Conservation (phyloP, 2,797 vertebrate genomes). For the Rhabdomys pumilio region DNA sequence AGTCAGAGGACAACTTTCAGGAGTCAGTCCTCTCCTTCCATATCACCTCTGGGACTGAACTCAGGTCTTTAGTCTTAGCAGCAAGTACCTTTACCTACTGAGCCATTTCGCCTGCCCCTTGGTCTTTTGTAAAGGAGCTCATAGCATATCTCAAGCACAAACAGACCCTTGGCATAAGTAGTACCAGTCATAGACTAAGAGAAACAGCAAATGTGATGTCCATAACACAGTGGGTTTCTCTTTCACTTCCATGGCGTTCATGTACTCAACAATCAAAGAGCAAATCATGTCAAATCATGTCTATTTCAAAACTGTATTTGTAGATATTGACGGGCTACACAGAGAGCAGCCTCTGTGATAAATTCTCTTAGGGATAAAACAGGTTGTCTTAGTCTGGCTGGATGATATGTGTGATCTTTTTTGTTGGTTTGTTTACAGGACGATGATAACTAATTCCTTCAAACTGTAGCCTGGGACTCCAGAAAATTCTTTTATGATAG, state of each 20-base stretch:
- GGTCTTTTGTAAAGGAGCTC: constrained; percentile 38
- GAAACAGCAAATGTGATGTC: not conserved
- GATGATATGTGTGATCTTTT: not conserved
- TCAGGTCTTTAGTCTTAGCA: not conserved
- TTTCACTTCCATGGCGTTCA: constrained; percentile 38
- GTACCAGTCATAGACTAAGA: constrained; percentile 39
- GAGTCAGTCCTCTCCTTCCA: not conserved
- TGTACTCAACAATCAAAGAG: constrained; percentile 61
- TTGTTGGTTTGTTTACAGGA: not conserved
- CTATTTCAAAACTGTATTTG: constrained; percentile 65
- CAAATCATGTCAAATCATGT: constrained; percentile 8
- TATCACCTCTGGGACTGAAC: not conserved
- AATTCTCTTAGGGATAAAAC: constrained; percentile 50
- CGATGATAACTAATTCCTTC: not conserved
- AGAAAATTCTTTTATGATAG: constrained; percentile 18
- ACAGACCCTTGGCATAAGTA: not conserved
- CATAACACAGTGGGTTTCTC: not conserved
- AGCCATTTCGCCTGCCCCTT: not conserved
- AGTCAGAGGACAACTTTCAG: not conserved
- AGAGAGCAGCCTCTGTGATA: constrained; percentile 30
- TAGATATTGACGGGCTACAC: not conserved
- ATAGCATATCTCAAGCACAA: constrained; percentile 22
- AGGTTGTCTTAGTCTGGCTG: not conserved
- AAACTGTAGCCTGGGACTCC: not conserved
- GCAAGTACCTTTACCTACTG: not conserved